These are phyloP conservation scores for Zaprionus obscuricornis DNA, from an alignment of 2,888 invertebrate genomes.

Conservation along the genomic window DNA sequence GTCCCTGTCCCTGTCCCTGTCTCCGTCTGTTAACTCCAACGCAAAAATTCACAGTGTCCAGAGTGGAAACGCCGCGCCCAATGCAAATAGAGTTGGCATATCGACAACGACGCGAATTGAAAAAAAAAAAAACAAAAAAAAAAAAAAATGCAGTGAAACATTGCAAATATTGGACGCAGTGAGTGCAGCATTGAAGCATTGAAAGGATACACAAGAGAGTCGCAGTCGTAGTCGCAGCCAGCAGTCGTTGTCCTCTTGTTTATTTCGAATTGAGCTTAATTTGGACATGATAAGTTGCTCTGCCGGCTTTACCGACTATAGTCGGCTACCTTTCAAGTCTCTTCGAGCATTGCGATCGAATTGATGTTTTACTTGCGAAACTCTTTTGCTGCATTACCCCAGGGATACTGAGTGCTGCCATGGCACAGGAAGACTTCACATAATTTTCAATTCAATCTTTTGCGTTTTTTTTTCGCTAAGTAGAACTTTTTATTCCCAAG, in stretches of 20 bases:
- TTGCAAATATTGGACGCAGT: constrained; percentile 10
- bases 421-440: too few relatives aligned
- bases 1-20: too few relatives aligned
- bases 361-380: constrained; percentile 64
- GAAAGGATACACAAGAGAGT: background rate
- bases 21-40: background rate
- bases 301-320: constrained; percentile 55
- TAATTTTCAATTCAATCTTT: too few relatives aligned
- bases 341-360: constrained; percentile 25
- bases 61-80: constrained; percentile 35
- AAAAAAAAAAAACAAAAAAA: constrained; percentile 25
- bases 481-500: too few relatives aligned
- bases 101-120: constrained; percentile 50
- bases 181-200: background rate
- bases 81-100: constrained; percentile 81
- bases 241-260: constrained; percentile 48
- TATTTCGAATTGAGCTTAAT: constrained; percentile 73
- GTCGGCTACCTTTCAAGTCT: constrained; percentile 68
- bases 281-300: constrained; percentile 79
- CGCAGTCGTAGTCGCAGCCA: constrained; percentile 14
- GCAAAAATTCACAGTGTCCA: background rate
- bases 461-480: too few relatives aligned
- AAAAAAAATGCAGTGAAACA: constrained; percentile 14
- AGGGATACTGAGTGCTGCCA: too few relatives aligned
- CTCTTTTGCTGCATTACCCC: too few relatives aligned